A percentile compares a stretch with the other conserved stretches of the same genome.
phyloP scores from a whole-genome alignment of 2,888 invertebrate species.

The Hemaris fuciformis region DNA sequence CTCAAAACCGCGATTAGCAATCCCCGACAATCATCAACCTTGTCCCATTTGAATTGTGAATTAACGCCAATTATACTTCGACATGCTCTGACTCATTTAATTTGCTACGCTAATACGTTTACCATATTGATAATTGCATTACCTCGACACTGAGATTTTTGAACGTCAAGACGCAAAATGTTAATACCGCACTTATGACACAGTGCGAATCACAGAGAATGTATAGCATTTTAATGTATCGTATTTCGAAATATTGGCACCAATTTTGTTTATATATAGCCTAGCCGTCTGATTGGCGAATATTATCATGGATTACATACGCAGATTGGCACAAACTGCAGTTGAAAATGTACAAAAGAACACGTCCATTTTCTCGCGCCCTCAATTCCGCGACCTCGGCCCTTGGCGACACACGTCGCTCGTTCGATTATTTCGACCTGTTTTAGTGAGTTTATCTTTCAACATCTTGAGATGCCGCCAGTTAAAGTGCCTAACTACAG shows the following conservation, averaged over 20 bases:
- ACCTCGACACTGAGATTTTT: too few species aligned
- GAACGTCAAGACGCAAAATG: not conserved
- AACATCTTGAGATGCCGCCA: slow-evolving; percentile 60
- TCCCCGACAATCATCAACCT: slow-evolving; percentile 48
- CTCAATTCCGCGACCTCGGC: slow-evolving; percentile 61
- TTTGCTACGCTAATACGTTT: not conserved
- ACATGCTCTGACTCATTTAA: not conserved
- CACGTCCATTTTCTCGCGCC: slow-evolving; percentile 46
- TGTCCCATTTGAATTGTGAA: slow-evolving; percentile 61
- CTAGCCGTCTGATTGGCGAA: slow-evolving; percentile 64
- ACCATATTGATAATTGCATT: not conserved
- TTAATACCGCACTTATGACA: not conserved
- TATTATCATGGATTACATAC: slow-evolving; percentile 53
- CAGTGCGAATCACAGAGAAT: not conserved
- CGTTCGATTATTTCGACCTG: slow-evolving; percentile 48
- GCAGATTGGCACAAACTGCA: slow-evolving; percentile 63
- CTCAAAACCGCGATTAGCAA: slow-evolving; percentile 48
- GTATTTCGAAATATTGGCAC: slow-evolving; percentile 63
- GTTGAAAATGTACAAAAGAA: slow-evolving; percentile 70
- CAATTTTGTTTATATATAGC: slow-evolving; percentile 66
- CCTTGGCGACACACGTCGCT: slow-evolving; percentile 43
- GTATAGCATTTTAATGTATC: not conserved
- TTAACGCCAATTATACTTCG: slow-evolving; percentile 43
- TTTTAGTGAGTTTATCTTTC: slow-evolving; percentile 50
- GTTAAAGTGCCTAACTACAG: slow-evolving; percentile 66